Base-by-base conservation (phyloP, 2,113 vertebrate genomes). In the Pao palembangensis region DNA sequence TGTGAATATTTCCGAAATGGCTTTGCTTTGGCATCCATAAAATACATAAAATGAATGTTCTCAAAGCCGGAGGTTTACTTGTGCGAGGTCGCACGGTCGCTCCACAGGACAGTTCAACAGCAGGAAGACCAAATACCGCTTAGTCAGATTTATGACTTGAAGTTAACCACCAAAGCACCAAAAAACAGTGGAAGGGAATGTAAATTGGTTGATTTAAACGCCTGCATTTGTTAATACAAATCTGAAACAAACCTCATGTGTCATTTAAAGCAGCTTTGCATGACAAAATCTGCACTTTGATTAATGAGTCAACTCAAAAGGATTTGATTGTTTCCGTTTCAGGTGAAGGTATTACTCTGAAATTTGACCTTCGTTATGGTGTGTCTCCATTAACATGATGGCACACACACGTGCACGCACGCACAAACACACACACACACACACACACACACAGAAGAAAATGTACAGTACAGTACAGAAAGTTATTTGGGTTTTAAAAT, bases 61-160 rank as follows among this genome's bases (percentile, higher is more conserved):
- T 12, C 34, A 38, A 10, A 38, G 34, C 34, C 10, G 34, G 3
- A 65, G 65, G 61, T 85, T 84, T 82, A 78, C 84, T 81, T 77
- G 71, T 55, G 64, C 80, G 71, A 55, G 54, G 52, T 47, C 59
- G 67, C 67, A 64, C 55, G 73, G 62, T 50, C 51, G 50, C 3
- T 43, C 65, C 66, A 75, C 78, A 69, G 75, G 80, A 78, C 65
- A 67, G 80, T 82, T 38, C 1, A 38, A 38, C 11, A 10, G 34
- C 34, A 11, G 34, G 34, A 12, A 38, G 34, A 38, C 34, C 34
- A 38, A 38, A 38, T 38, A 38, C 34, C 34, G 11, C 8, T 10
- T 34, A 5, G 31, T 34, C 31, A 34, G 31, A 34, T 34, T 34
- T 2, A 25, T 25, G 23, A 25, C 5, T 25, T 25, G 23, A 25